phyloP scores from a whole-genome alignment of 2,797 vertebrate genomes.

The Spinibarbus caldwelli region DNA sequence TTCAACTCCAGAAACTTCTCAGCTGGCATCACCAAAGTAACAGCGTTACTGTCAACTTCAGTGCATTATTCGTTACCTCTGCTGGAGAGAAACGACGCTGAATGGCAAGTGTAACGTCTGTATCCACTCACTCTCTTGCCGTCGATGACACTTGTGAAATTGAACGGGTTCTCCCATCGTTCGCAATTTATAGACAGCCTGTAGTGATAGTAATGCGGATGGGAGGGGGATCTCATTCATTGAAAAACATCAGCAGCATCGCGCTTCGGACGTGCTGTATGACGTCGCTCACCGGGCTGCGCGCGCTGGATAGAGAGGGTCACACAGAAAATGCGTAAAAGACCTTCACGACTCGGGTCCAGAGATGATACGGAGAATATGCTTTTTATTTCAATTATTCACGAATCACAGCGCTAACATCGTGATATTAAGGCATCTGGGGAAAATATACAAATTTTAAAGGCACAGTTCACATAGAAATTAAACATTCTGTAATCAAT shows the following conservation, averaged over 20 bases:
- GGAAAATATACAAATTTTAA: background rate
- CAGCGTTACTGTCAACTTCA: background rate
- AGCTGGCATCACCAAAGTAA: background rate
- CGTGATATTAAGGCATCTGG: background rate
- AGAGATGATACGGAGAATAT: conserved; percentile 26
- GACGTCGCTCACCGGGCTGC: conserved; percentile 82
- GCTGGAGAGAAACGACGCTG: background rate
- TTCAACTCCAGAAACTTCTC: conserved; percentile 28
- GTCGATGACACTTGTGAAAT: conserved; percentile 70
- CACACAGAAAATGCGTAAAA: conserved; percentile 48
- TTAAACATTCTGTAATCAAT: background rate
- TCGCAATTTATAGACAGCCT: conserved; percentile 82
- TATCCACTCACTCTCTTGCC: conserved; percentile 61
- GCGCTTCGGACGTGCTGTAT: conserved; percentile 76
- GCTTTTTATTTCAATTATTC: background rate
- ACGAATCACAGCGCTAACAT: background rate
- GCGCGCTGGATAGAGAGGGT: conserved; percentile 59
- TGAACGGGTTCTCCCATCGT: conserved; percentile 77
- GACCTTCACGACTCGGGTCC: conserved; percentile 43
- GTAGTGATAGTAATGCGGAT: conserved; percentile 80
- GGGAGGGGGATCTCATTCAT: conserved; percentile 81
- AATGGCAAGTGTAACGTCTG: background rate
- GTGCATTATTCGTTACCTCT: conserved; percentile 16
- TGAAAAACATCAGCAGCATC: conserved; percentile 81
- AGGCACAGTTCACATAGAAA: background rate